These are phyloP conservation scores for Smittia sp. DNA, from an alignment of 2,888 invertebrate genomes.

Conservation along the genomic window DNA sequence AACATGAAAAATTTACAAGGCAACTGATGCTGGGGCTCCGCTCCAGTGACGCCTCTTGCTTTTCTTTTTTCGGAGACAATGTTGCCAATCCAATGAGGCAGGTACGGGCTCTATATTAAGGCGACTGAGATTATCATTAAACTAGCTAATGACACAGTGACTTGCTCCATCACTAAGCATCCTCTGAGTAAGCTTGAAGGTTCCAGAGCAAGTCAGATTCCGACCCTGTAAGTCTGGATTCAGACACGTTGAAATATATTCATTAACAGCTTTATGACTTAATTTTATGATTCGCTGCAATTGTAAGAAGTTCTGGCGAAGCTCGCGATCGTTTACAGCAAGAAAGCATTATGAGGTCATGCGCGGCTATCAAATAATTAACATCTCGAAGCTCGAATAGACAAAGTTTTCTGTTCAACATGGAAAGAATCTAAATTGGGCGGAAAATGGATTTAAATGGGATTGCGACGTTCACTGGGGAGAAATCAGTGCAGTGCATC, in stretches of 20 bases:
- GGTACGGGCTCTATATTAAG: too few species aligned
- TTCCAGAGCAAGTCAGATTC: too few species aligned
- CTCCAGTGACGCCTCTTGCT: neutral
- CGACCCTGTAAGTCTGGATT: neutral
- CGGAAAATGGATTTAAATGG: conserved; percentile 2
- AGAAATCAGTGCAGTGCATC: conserved; percentile 12
- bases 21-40: neutral
- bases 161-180: too few species aligned
- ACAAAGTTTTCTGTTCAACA: neutral
- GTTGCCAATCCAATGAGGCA: too few species aligned
- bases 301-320: neutral
- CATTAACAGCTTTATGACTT: neutral
- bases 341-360: conserved; percentile 14
- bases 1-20: conserved; percentile 1
- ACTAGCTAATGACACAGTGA: too few species aligned
- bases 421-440: neutral
- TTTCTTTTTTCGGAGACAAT: neutral
- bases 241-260: neutral
- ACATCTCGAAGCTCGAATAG: conserved; percentile 27
- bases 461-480: neutral
- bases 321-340: neutral
- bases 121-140: too few species aligned
- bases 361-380: conserved; percentile 32
- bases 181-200: too few species aligned
- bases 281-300: conserved; percentile 7